Conservation (phyloP, 2,797 vertebrate species). For the Cossypha heuglini region DNA sequence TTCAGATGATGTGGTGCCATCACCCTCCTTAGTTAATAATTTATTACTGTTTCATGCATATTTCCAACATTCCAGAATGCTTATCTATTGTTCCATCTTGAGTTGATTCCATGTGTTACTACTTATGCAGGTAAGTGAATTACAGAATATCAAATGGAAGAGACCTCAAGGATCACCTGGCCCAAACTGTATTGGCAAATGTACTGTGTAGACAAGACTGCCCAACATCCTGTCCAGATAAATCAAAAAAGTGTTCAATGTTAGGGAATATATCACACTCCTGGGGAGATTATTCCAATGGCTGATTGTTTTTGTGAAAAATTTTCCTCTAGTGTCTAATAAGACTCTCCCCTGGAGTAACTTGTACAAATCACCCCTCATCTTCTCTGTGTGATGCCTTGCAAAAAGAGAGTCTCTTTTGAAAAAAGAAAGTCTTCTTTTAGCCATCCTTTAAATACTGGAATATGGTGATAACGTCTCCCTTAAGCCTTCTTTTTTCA, state of each 20-base stretch:
- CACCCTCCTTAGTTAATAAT: not conserved
- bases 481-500: not conserved
- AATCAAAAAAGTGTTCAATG: fast-evolving
- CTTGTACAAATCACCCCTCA: not conserved
- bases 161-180: not conserved
- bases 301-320: not conserved
- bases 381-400: not conserved
- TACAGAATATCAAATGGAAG: not conserved
- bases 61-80: not conserved
- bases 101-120: not conserved
- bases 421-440: not conserved
- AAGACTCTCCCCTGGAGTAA: not conserved
- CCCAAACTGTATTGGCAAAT: not conserved
- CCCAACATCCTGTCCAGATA: not conserved
- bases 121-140: not conserved
- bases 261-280: not conserved
- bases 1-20: not conserved
- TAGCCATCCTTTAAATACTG: not conserved
- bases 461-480: not conserved
- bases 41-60: not conserved
- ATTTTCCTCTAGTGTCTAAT: not conserved
- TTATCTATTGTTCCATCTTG: not conserved
- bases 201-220: fast-evolving
- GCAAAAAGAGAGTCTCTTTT: not conserved
- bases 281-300: not conserved